phyloP scores from a whole-genome alignment of 2,797 vertebrate genomes.

The Fundulus diaphanus region DNA sequence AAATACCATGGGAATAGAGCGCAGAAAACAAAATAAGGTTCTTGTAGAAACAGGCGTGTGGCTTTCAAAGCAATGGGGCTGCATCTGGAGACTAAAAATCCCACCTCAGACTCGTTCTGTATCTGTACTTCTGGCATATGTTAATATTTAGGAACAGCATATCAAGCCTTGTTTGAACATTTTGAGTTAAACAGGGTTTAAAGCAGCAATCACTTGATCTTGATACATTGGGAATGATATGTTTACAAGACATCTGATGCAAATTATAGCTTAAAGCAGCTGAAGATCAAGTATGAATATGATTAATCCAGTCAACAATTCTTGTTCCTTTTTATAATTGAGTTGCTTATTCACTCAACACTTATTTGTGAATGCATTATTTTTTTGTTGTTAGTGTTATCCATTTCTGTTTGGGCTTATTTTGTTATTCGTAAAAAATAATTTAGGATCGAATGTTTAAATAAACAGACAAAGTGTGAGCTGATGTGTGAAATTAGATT shows the following conservation, averaged over 20 bases:
- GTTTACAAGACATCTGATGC: neutral
- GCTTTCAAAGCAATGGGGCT: slow-evolving; percentile 15
- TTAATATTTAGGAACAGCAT: neutral
- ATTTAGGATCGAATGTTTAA: neutral
- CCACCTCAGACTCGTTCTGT: neutral
- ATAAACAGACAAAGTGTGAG: neutral
- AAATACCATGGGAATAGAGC: slow-evolving; percentile 27
- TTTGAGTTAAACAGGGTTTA: neutral
- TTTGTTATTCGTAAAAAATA: neutral
- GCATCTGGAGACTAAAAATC: too few species aligned
- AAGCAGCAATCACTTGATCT: neutral
- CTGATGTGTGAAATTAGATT: neutral
- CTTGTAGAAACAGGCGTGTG: slow-evolving; percentile 23
- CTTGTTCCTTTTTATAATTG: neutral
- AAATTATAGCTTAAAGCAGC: neutral
- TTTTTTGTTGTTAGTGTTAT: neutral
- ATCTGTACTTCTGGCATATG: neutral
- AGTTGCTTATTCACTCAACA: neutral
- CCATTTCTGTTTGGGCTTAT: neutral
- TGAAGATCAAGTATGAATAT: neutral
- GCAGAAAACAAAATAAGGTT: slow-evolving; percentile 41
- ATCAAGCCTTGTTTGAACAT: neutral
- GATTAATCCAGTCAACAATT: neutral
- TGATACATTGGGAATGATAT: neutral
- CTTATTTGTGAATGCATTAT: neutral